Percentiles rank a stretch among this genome's conserved stretches.
phyloP scores from a whole-genome alignment of 2,113 vertebrate species.

The Albula goreensis region DNA sequence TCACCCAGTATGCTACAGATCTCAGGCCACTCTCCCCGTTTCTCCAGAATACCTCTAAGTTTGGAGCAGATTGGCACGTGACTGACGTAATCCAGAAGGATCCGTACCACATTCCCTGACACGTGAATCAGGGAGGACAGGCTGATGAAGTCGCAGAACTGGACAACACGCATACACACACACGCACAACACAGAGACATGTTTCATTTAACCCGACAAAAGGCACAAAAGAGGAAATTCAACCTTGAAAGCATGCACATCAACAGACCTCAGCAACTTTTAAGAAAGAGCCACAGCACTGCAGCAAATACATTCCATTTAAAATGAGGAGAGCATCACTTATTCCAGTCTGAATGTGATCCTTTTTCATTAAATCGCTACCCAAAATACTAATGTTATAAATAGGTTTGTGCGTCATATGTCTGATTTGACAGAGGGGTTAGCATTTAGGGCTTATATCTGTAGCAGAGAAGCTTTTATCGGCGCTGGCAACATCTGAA shows the following conservation, averaged over 20 bases:
- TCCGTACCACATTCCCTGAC: slow-evolving; percentile 69
- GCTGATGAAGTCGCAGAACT: slow-evolving; percentile 88
- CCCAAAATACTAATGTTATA: neutral
- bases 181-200: neutral
- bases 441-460: neutral
- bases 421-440: neutral
- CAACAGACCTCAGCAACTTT: neutral
- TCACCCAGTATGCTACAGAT: slow-evolving; percentile 80
- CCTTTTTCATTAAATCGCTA: neutral
- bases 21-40: slow-evolving; percentile 78
- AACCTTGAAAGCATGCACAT: neutral
- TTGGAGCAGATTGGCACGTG: slow-evolving; percentile 75
- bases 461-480: slow-evolving; percentile 1
- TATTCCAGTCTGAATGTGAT: neutral
- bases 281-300: neutral
- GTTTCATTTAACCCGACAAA: neutral
- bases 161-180: slow-evolving; percentile 42
- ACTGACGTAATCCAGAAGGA: slow-evolving; percentile 81
- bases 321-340: neutral
- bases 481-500: neutral
- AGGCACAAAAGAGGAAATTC: neutral
- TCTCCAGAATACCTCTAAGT: slow-evolving; percentile 71
- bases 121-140: slow-evolving; percentile 77
- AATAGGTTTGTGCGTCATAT: neutral
- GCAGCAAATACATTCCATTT: neutral